Percentiles rank a stretch among this genome's conserved stretches.
phyloP scores from a whole-genome alignment of 2,888 invertebrate genomes.

The Acanthococcus lagerstroemiae region DNA sequence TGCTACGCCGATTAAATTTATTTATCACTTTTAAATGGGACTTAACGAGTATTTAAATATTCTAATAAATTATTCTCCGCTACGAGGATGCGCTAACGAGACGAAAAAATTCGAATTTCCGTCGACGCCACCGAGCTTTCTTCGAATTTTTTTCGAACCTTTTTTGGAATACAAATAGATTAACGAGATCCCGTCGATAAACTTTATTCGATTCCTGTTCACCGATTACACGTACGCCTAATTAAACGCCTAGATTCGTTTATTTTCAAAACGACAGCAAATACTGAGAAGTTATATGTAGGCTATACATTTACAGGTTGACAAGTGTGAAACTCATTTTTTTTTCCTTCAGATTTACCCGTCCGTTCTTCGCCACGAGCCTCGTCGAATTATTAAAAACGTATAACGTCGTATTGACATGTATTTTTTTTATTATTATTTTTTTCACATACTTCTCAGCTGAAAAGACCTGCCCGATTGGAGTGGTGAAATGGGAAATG shows the following conservation, averaged over 20 bases:
- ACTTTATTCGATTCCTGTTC: not conserved
- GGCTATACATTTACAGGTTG: not conserved
- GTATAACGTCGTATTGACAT: too few relatives aligned
- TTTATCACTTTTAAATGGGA: not conserved
- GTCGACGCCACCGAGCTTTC: not conserved
- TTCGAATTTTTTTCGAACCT: not conserved
- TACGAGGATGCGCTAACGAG: constrained; percentile 3
- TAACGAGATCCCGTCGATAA: too few relatives aligned
- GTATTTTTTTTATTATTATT: not conserved
- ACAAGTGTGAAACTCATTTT: not conserved
- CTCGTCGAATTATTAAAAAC: too few relatives aligned
- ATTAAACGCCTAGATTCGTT: too few relatives aligned
- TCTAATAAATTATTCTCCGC: not conserved
- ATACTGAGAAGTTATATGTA: not conserved
- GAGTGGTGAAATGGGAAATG: constrained; percentile 5
- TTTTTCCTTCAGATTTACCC: not conserved
- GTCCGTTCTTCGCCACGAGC: too few relatives aligned
- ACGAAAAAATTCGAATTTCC: not conserved
- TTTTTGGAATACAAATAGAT: too few relatives aligned
- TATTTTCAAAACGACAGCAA: too few relatives aligned
- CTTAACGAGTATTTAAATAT: constrained; percentile 9
- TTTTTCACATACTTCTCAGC: not conserved
- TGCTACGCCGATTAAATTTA: constrained; percentile 2
- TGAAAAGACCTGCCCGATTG: not conserved
- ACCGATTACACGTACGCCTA: not conserved